Conservation (phyloP, 2,888 invertebrate species). For the Thereva nobilitata region DNA sequence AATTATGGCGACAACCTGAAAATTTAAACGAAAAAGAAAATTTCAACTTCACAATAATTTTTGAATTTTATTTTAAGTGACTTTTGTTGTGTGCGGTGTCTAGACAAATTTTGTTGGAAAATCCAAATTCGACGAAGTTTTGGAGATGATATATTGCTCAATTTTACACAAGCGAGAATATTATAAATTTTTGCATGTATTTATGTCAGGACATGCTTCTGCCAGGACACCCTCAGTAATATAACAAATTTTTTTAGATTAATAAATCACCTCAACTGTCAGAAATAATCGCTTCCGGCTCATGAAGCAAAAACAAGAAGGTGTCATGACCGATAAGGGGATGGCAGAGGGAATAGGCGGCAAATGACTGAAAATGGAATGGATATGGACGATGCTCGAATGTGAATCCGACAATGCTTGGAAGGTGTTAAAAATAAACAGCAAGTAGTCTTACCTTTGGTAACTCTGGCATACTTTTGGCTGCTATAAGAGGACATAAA, state of each 20-base stretch:
- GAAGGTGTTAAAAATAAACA: slow-evolving; percentile 6
- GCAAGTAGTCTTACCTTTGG: slow-evolving; percentile 43
- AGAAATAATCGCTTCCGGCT: slow-evolving; percentile 23
- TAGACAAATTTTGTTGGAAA: too few species aligned
- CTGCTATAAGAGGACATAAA: slow-evolving; percentile 37
- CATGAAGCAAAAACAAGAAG: slow-evolving; percentile 10
- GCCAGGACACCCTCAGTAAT: too few species aligned
- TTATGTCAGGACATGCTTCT: too few species aligned
- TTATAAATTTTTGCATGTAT: too few species aligned
- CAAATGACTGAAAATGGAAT: not conserved
- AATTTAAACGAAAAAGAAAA: slow-evolving; percentile 1
- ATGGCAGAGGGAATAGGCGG: too few species aligned
- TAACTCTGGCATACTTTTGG: slow-evolving; percentile 44
- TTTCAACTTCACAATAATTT: not conserved
- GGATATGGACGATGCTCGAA: not conserved
- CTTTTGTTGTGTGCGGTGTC: too few species aligned
- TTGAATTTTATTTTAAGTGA: not conserved
- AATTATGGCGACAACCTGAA: slow-evolving; percentile 43
- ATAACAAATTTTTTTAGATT: not conserved
- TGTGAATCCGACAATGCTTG: not conserved
- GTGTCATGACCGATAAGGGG: not conserved
- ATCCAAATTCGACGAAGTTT: too few species aligned
- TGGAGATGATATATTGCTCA: too few species aligned
- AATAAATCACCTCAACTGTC: slow-evolving; percentile 26
- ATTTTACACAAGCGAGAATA: too few species aligned